Evolutionary conservation across 2,888 invertebrate genomes (phyloP), one percentile per base, ranked within the genome.

Genomic region (Limenitis camilla): DNA sequence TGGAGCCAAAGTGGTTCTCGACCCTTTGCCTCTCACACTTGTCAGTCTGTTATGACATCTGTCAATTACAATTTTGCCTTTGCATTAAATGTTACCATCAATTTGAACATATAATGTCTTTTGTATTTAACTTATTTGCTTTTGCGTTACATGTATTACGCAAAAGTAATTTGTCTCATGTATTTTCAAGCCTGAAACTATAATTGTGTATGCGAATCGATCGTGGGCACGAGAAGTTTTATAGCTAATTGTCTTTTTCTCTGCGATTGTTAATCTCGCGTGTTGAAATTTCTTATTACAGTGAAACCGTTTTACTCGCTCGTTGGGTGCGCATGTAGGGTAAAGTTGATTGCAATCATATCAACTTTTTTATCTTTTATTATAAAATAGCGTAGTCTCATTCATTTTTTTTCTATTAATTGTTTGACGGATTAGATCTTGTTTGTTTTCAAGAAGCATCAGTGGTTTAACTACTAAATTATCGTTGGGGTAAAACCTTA

Each of bases 211-310:
- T 65, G 67, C 66, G 53, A 66, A 62, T 63, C 59, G 56, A 66
- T 72, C 69, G 65, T 66, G 65, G 62, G 65, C 67, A 69, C 71
- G 70, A 68, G 66, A 76, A 72, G 70, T 72, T 63, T 64, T 53
- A 71, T 73, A 69, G 66, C 64, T 69, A 56, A 66, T 67, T 62
- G 56, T 58, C 58, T 58, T 60, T 55, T 68, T 69, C 68, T 67
- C 68, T 69, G 69, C 65, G 54, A 56, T 58, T 56, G 59, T 58
- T 59, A 57, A 67, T 65, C 67, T 71, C 53, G 61, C 66, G 62
- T 61, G 66, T 59, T 64, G 62, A 60, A 61, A 60, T 55, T 57
- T 58, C 57, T 55, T 55, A 55, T 49, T 49, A 53, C 53, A 58
- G 58, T 55, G 55, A 59, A 59, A 58, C 58, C 52, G 59, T 58